Evolutionary conservation across 2,797 vertebrate species (phyloP), one percentile per base, ranked within the genome.

Genomic region (Ctenochaetus hawaiiensis): DNA sequence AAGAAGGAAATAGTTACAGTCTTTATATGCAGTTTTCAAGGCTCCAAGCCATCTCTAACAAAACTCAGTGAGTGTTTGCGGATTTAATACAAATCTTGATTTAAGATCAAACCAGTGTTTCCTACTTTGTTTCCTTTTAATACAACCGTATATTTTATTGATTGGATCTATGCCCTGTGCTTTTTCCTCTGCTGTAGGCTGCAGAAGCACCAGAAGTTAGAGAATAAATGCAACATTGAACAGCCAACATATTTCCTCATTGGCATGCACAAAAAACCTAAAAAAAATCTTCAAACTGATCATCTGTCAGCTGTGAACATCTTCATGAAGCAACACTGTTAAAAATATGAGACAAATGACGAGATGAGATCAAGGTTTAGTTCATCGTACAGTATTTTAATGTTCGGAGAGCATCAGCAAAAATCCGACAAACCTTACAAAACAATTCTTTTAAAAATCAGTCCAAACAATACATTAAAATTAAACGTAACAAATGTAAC

Each of bases 361-460:
- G 51, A 75, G 22, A 75, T n/a, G 1, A 63, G 43, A 60, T 20
- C 69, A 18, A 77, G 64, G 0, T 66, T 30, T 30, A 30, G 26
- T 30, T 30, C 26, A 30, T 30, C 4, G 39, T 49, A 12, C 9
- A 48, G 20, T 48, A 47, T 74, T 89, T 92, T 90, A 87, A 84
- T 91, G 47, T 70, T 86, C 64, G 58, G 44, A 73, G 44, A 58
- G 26, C n/a, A 81, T 76, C 67, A 56, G 41, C 49, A 73, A 76
- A 86, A 89, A 72, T 14, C 45, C 41, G 57, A 59, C 34, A 34
- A 34, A 18, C 63, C 47, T 85, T 88, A 92, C 71, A 91, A 91
- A 92, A 89, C 43, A 68, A 4, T 56, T 80, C 16, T 83, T 37
- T 81, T 82, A 82, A 88, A 92, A 92, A 87, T 67, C 10, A 51